These are phyloP conservation scores for Sinocyclocheilus maitianheensis DNA, from an alignment of 2,113 vertebrate species.

Conservation along the genomic window DNA sequence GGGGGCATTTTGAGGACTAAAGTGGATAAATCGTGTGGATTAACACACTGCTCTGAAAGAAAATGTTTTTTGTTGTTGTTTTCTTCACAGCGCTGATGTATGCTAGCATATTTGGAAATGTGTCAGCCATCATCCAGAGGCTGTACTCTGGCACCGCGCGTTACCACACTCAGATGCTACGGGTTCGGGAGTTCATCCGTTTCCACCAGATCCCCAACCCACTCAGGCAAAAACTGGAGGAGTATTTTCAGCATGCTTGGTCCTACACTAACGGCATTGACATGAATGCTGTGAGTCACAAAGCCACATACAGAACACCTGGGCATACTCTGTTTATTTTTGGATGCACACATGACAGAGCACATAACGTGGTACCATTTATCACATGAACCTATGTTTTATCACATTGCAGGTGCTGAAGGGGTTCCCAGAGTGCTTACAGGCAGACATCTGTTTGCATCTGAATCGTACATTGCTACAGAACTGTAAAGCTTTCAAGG, in stretches of 20 bases:
- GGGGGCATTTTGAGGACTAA: no score
- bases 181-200: no score
- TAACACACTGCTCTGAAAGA: no score
- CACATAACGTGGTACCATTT: neutral
- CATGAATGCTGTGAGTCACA: slow-evolving; percentile 71
- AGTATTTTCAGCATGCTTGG: no score
- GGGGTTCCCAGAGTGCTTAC: slow-evolving; percentile 90
- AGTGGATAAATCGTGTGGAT: no score
- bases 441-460: slow-evolving; percentile 91
- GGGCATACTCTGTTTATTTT: neutral
- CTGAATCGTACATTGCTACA: slow-evolving; percentile 87
- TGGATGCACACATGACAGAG: neutral
- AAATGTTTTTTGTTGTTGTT: no score
- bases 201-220: no score
- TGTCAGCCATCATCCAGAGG: slow-evolving; percentile 83
- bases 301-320: neutral
- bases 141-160: slow-evolving; percentile 80
- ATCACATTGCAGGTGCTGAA: slow-evolving; percentile 80
- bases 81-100: slow-evolving; percentile 79
- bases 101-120: slow-evolving; percentile 86
- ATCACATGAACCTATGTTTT: neutral
- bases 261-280: no score
- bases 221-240: no score
- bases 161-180: no score
- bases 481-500: slow-evolving; percentile 87